Percentiles rank a stretch among this genome's conserved stretches.
phyloP scores from a whole-genome alignment of 2,113 vertebrate species.

The Upupa epops region DNA sequence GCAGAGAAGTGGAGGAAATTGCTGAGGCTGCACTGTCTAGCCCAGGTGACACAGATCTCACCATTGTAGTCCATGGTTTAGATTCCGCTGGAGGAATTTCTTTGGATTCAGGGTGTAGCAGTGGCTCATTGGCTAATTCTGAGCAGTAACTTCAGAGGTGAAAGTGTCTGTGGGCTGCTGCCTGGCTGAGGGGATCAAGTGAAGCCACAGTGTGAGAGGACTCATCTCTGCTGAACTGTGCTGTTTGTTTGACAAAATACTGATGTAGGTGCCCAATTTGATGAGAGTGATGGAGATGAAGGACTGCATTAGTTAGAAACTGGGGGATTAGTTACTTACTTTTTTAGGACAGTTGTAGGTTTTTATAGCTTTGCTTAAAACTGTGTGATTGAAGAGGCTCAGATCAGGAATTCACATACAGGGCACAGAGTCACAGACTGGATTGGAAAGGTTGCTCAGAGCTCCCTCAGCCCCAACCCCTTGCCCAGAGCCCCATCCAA shows the following conservation, averaged over 20 bases:
- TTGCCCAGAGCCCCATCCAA: too few relatives aligned
- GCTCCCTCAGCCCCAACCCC: too few relatives aligned
- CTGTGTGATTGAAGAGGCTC: not conserved
- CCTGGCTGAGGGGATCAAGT: not conserved
- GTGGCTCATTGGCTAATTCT: not conserved
- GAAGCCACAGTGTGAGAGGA: not conserved
- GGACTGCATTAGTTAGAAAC: too few relatives aligned
- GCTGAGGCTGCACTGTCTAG: not conserved
- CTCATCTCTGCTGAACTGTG: not conserved
- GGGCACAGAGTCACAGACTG: too few relatives aligned
- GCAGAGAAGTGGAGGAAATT: not conserved
- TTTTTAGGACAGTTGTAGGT: not conserved
- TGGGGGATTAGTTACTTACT: not conserved
- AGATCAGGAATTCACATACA: not conserved
- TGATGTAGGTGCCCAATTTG: not conserved
- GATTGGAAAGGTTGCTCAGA: too few relatives aligned
- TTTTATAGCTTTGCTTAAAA: not conserved
- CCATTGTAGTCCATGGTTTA: fast-evolving
- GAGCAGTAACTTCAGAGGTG: not conserved
- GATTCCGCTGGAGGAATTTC: not conserved
- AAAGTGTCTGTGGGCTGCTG: not conserved
- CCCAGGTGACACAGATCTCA: fast-evolving
- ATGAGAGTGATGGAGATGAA: not conserved
- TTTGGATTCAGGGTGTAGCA: not conserved
- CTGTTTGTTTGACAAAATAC: not conserved